Evolutionary conservation across 2,113 vertebrate genomes (phyloP), one percentile per base, ranked within the genome.

Genomic region (Ciconia stormi): DNA sequence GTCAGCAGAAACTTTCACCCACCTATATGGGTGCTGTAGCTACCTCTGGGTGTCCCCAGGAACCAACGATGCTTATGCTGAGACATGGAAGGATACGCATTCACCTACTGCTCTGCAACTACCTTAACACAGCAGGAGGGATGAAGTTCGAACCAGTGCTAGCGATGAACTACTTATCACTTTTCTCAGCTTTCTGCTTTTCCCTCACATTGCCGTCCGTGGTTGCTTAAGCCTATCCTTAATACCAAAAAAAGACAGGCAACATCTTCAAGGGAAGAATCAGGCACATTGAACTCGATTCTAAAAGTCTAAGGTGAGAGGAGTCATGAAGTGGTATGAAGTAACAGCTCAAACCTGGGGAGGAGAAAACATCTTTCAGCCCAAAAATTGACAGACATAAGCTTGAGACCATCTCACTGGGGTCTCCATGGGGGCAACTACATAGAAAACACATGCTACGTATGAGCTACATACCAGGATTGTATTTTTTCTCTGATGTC

Each of bases 271-370:
- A 66, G 25, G 59, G 55, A 66, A 44, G 50, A 82, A 32, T 32
- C 26, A 30, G 32, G 29, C 56, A 55, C 17, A 2, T 0, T 29
- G 30, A 83, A 59, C 38, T 63, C 0, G 0, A 63, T 36, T 65
- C 78, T 87, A 26, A 10, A 50, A 59, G 52, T 26, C 62, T 50
- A 3, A 62, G 11, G 16, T 55, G 42, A 74, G n/a, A 56, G 26
- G 58, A 65, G 30, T 25, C 56, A 38, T 2, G 69, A 87, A 50
- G 38, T 3, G 0, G 11, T 18, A 25, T 11, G 16, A 87, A 87
- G 70, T 4, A 67, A 36, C 21, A 90, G 56, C 73, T 92, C 21
- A 65, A 53, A 53, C 13, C 18, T 10, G 19, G 25, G 40, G 27
- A 73, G 67, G 2, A 66, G 23, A 44, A 74, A 76, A 47, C 6